These are phyloP conservation scores for Microcebus jonahi DNA, from an alignment of 2,113 vertebrate species.

Conservation along the genomic window DNA sequence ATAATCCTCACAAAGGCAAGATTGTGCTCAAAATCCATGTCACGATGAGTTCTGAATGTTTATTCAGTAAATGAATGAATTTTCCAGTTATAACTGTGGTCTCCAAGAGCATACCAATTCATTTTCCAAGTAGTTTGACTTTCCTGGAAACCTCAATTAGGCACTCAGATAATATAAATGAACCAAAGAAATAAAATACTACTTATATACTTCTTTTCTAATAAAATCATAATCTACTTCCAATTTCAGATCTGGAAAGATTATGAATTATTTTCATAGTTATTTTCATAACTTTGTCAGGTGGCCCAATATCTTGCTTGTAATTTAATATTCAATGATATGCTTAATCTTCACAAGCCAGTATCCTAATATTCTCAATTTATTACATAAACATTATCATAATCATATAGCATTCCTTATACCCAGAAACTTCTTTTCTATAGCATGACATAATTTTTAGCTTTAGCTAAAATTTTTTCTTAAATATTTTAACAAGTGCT, in stretches of 20 bases:
- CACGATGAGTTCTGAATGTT: not conserved
- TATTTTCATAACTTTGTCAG: not conserved
- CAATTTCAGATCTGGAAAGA: not conserved
- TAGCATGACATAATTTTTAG: no score
- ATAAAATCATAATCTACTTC: not conserved
- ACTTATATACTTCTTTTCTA: not conserved
- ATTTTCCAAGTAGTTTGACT: not conserved
- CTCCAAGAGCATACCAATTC: not conserved
- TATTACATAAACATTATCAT: not conserved
- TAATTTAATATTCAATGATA: not conserved
- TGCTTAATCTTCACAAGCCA: not conserved
- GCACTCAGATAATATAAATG: not conserved
- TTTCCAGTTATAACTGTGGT: not conserved
- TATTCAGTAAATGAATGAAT: not conserved
- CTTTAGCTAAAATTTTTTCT: not conserved
- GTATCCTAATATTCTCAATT: not conserved
- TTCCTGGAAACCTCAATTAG: not conserved
- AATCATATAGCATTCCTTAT: not conserved
- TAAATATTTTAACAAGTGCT: not conserved
- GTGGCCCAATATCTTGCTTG: not conserved
- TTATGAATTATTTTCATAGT: not conserved
- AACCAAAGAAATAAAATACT: not conserved
- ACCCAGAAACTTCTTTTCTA: no score
- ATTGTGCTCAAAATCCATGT: not conserved
- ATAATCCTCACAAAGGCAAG: not conserved